Evolutionary conservation across 2,888 invertebrate species (phyloP).

Genomic region (Xiphydria camelus): DNA sequence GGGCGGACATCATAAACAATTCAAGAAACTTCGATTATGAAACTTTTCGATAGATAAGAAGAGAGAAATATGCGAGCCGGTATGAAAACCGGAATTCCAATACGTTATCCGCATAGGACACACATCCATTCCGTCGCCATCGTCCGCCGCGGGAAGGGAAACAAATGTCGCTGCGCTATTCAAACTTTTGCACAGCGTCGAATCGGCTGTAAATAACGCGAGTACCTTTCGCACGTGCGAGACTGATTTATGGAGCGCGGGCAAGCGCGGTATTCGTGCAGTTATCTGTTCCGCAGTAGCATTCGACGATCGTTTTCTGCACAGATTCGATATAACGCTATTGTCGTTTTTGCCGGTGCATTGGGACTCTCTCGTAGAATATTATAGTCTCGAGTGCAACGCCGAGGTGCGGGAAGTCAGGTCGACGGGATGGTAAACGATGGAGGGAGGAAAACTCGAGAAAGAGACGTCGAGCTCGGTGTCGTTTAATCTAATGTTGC

Average conservation of each 20-base stretch:
- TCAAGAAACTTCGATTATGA: constrained; percentile 55
- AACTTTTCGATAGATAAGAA: constrained; percentile 40
- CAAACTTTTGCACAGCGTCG: constrained; percentile 30
- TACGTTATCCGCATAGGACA: constrained; percentile 30
- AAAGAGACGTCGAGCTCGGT: no score
- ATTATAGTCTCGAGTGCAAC: no score
- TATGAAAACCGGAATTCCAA: constrained; percentile 29
- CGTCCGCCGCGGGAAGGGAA: constrained; percentile 22
- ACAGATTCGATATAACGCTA: no score
- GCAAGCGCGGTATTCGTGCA: no score
- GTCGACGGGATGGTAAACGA: no score
- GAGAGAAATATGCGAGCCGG: constrained; percentile 31
- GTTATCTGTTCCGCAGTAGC: no score
- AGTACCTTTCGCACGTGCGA: constrained; percentile 13
- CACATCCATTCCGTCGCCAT: constrained; percentile 9
- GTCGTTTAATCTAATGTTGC: no score
- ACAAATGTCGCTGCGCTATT: constrained; percentile 39
- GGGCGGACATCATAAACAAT: constrained; percentile 42
- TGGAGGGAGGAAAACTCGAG: no score
- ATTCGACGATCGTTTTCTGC: no score
- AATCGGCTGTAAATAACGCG: constrained; percentile 29
- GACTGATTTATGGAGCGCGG: constrained; percentile 11
- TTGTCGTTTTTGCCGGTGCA: no score
- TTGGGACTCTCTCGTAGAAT: no score
- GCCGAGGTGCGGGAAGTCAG: no score